A percentile compares a stretch with the other conserved stretches of the same genome.
These are phyloP conservation scores for Orgyia antiqua DNA, from an alignment of 2,888 invertebrate genomes.

Conservation along the genomic window DNA sequence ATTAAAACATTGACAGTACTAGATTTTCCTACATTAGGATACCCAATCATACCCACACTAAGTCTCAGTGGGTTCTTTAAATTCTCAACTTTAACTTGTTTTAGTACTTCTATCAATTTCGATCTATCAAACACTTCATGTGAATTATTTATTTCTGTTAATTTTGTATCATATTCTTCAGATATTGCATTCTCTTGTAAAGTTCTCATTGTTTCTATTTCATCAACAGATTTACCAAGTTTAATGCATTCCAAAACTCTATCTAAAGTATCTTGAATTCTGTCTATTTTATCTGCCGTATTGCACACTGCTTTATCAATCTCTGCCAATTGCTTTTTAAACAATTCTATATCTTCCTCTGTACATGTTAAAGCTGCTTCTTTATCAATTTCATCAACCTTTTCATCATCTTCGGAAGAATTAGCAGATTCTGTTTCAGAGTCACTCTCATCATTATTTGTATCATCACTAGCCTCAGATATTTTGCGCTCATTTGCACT, in stretches of 20 bases:
- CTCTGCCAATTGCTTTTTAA: constrained; percentile 70
- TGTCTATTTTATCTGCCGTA: constrained; percentile 74
- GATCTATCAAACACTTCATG: constrained; percentile 81
- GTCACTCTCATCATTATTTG: constrained; percentile 23
- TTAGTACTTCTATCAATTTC: constrained; percentile 85
- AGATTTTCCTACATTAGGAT: constrained; percentile 99
- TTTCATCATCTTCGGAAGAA: constrained; percentile 33
- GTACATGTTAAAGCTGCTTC: constrained; percentile 43
- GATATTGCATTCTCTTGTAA: constrained; percentile 6
- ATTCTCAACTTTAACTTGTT: constrained; percentile 44
- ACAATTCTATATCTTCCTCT: constrained; percentile 61
- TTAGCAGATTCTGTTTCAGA: constrained; percentile 54
- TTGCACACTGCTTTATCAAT: constrained; percentile 74
- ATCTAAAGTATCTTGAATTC: constrained; percentile 72
- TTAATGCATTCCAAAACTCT: constrained; percentile 55
- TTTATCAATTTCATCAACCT: constrained; percentile 34
- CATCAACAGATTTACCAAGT: constrained; percentile 52
- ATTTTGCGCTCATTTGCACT: constrained; percentile 71
- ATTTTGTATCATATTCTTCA: constrained; percentile 5
- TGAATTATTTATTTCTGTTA: constrained; percentile 58
- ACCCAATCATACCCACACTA: constrained; percentile 97
- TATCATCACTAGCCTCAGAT: constrained; percentile 48
- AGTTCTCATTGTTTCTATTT: constrained; percentile 18
- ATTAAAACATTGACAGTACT: constrained; percentile 97
- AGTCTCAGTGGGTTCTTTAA: constrained; percentile 75